Percentiles rank a stretch among this genome's conserved stretches.
These are phyloP conservation scores for Drosophila emarginata DNA, from an alignment of 2,888 invertebrate genomes.

Conservation along the genomic window DNA sequence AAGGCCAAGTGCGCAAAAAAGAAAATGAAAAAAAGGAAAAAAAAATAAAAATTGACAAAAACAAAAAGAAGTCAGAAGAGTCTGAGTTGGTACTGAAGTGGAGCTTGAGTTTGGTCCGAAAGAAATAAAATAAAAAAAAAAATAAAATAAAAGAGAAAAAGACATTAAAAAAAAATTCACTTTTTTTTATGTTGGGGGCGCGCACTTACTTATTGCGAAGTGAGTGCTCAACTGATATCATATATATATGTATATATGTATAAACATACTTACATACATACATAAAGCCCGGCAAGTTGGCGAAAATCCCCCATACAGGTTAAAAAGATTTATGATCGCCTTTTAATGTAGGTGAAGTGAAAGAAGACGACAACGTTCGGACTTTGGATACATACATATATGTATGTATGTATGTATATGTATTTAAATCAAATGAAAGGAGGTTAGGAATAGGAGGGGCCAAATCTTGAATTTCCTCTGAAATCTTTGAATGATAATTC, in stretches of 20 bases:
- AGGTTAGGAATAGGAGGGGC: conserved; percentile 1
- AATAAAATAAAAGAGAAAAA: background rate
- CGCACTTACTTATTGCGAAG: background rate
- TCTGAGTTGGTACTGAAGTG: background rate
- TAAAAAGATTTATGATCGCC: conserved; percentile 69
- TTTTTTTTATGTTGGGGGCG: conserved; percentile 10
- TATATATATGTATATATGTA: background rate
- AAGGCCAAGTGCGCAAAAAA: conserved; percentile 69
- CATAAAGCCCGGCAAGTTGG: conserved; percentile 40
- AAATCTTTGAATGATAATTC: background rate
- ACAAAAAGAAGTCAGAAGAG: conserved; percentile 31
- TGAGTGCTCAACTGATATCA: conserved; percentile 31
- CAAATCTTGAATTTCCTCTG: background rate
- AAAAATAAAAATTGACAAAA: conserved; percentile 11
- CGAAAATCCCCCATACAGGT: conserved; percentile 69
- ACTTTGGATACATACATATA: background rate
- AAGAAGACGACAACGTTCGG: conserved; percentile 31
- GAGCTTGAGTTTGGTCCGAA: background rate
- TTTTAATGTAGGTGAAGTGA: conserved; percentile 52
- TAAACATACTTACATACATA: background rate
- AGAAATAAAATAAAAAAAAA: conserved; percentile 5
- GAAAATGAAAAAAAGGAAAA: conserved; percentile 29
- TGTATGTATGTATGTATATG: background rate
- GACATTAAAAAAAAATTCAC: conserved; percentile 9
- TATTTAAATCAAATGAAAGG: background rate